Conservation (phyloP, 2,113 vertebrate species). For the Chloebia gouldiae region DNA sequence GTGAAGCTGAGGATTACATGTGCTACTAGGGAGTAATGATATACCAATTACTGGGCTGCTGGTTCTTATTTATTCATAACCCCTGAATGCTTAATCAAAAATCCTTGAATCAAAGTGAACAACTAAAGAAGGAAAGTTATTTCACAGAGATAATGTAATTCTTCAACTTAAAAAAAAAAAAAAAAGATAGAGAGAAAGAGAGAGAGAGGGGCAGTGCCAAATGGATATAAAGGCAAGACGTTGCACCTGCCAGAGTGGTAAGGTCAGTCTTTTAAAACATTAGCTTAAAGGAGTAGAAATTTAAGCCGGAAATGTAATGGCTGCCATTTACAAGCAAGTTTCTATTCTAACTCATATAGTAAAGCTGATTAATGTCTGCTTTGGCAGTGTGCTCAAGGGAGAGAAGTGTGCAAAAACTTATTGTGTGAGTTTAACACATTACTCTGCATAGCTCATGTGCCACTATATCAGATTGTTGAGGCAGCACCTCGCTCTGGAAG, state of each 20-base stretch:
- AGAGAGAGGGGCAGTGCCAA: background rate
- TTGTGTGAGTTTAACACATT: background rate
- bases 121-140: conserved; percentile 75
- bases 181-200: background rate
- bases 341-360: background rate
- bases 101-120: conserved; percentile 73
- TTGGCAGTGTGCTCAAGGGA: background rate
- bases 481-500: background rate
- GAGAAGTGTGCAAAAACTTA: background rate
- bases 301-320: conserved; percentile 21
- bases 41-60: conserved; percentile 67
- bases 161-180: background rate
- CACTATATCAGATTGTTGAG: background rate
- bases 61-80: conserved; percentile 77
- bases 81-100: conserved; percentile 77
- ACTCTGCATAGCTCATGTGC: background rate
- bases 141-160: conserved; percentile 62
- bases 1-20: conserved; percentile 74
- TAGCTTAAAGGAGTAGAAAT: conserved; percentile 16
- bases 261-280: conserved; percentile 49
- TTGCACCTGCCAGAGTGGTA: background rate
- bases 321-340: background rate
- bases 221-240: conserved; percentile 1
- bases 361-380: conserved; percentile 31
- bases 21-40: conserved; percentile 72